Evolutionary conservation across 2,113 vertebrate genomes (phyloP).

Genomic region (Hiodon alosoides): DNA sequence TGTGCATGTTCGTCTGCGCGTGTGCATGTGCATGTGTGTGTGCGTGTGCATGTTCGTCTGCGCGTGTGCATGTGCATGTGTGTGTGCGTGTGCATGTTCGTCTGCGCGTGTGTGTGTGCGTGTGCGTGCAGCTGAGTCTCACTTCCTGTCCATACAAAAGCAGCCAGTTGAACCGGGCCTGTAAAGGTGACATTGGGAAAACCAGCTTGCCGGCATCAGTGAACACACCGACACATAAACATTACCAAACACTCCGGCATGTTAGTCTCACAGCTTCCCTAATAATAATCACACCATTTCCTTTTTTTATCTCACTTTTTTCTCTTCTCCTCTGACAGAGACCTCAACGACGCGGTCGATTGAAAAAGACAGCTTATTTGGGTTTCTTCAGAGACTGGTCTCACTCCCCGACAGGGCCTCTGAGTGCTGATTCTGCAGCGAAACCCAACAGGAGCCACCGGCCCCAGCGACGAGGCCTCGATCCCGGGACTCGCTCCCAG

Average conservation of each 20-base stretch:
- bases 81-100: not conserved
- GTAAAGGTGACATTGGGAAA: too few relatives aligned
- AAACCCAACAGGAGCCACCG: not conserved
- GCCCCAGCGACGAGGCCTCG: not conserved
- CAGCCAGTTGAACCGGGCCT: too few relatives aligned
- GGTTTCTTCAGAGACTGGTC: not conserved
- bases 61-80: not conserved
- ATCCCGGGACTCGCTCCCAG: not conserved
- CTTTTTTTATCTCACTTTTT: not conserved
- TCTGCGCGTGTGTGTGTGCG: not conserved
- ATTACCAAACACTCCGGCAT: not conserved
- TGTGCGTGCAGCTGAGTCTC: too few relatives aligned
- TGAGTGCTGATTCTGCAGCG: not conserved
- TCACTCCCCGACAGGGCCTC: not conserved
- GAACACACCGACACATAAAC: not conserved
- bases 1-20: not conserved
- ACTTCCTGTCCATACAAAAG: too few relatives aligned
- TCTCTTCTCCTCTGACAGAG: not conserved
- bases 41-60: not conserved
- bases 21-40: constrained; percentile 1
- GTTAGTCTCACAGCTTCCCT: not conserved
- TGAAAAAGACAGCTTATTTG: not conserved
- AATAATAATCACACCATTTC: not conserved
- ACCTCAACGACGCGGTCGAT: not conserved
- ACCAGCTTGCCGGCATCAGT: too few relatives aligned